Conservation (phyloP, 2,888 invertebrate genomes). For the Troides aeacus region DNA sequence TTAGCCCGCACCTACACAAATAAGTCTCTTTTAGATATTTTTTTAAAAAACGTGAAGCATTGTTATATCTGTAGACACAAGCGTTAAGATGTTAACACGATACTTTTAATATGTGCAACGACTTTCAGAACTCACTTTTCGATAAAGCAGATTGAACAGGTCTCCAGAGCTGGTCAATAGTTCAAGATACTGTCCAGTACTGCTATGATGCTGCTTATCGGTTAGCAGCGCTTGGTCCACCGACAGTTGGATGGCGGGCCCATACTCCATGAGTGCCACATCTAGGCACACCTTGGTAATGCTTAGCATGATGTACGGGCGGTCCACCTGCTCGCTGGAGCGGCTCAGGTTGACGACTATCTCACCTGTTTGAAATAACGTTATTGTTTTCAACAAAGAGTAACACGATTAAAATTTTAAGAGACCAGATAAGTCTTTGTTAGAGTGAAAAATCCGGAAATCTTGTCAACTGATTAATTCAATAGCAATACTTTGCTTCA, state of each 20-base stretch:
- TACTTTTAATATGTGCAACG: no score
- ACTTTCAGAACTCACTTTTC: constrained; percentile 79
- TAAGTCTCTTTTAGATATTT: neutral
- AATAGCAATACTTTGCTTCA: no score
- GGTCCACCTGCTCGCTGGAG: constrained; percentile 82
- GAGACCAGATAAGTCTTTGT: no score
- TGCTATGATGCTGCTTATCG: constrained; percentile 87
- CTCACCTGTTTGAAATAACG: constrained; percentile 62
- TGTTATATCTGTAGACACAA: no score
- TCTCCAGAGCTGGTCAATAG: constrained; percentile 84
- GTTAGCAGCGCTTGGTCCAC: constrained; percentile 71
- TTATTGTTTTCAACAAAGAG: neutral
- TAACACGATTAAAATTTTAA: no score
- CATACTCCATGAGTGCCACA: constrained; percentile 87
- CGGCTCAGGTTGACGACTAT: constrained; percentile 83
- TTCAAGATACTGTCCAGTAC: constrained; percentile 88
- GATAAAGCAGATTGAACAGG: constrained; percentile 85
- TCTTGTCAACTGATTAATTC: no score
- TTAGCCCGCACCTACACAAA: constrained; percentile 84
- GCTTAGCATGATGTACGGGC: constrained; percentile 87
- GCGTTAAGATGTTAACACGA: no score
- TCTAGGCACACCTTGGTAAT: constrained; percentile 85
- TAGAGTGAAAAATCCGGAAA: no score
- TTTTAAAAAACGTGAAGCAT: no score
- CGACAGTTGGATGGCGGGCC: constrained; percentile 86